These are phyloP conservation scores for Sardina pilchardus DNA, from an alignment of 2,113 vertebrate species.

Conservation along the genomic window DNA sequence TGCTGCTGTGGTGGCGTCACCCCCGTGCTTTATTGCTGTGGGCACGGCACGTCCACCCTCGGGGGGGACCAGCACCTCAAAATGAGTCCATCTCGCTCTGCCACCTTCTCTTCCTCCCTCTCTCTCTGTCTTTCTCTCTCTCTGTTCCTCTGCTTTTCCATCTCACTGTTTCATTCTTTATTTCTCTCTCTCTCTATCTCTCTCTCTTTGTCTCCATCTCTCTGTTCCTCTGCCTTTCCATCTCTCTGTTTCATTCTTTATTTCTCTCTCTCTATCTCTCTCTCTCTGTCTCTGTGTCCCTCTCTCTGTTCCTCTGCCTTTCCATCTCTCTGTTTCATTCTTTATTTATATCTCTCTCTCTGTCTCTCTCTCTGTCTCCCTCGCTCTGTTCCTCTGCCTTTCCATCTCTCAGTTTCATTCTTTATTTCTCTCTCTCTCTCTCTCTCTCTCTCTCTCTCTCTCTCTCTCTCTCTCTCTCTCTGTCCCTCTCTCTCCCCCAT, in stretches of 20 bases:
- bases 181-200: neutral
- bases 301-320: neutral
- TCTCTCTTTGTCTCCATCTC: neutral
- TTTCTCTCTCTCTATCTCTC: neutral
- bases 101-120: neutral
- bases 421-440: neutral
- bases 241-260: neutral
- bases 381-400: neutral
- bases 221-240: neutral
- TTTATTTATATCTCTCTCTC: neutral
- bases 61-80: constrained; percentile 45
- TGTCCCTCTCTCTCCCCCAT: neutral
- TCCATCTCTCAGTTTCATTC: neutral
- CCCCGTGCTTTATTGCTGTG: constrained; percentile 48
- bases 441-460: no score
- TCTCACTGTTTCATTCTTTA: no score
- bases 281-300: neutral
- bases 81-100: constrained; percentile 46
- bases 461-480: neutral
- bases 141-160: neutral
- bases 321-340: neutral
- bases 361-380: neutral
- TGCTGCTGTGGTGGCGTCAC: neutral
- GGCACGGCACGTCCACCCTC: constrained; percentile 40
- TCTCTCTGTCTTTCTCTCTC: neutral